phyloP scores from a whole-genome alignment of 2,113 vertebrate genomes.

The Falcunculus frontatus region DNA sequence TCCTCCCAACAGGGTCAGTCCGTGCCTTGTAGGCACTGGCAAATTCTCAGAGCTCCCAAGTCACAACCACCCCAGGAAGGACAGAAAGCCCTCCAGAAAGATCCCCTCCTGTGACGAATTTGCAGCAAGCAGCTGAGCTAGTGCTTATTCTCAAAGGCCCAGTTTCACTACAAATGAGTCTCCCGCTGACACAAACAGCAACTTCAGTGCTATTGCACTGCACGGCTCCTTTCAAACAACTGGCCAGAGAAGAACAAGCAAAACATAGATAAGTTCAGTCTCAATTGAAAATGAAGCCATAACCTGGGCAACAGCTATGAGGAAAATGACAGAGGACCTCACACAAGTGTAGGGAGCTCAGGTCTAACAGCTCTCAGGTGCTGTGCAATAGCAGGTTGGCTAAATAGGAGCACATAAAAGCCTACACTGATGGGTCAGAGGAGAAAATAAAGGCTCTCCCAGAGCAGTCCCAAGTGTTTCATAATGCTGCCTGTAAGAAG shows the following conservation, averaged over 20 bases:
- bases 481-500: background rate
- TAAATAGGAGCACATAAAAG: background rate
- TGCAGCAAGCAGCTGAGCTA: background rate
- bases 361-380: background rate
- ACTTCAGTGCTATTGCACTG: too few species aligned
- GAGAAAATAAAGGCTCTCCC: background rate
- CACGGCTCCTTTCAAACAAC: background rate
- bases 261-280: accelerated
- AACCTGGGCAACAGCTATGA: background rate
- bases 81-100: background rate
- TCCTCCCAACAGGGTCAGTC: background rate
- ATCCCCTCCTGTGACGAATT: background rate
- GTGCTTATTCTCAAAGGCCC: background rate
- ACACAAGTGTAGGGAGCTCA: background rate
- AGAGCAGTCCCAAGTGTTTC: background rate
- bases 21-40: too few species aligned
- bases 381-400: background rate
- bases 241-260: background rate
- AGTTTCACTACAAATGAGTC: background rate
- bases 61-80: background rate
- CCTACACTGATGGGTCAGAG: background rate
- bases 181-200: background rate
- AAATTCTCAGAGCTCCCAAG: background rate
- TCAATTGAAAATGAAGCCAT: background rate
- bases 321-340: background rate